Evolutionary conservation across 2,113 vertebrate genomes (phyloP).

Genomic region (Polyodon spathula): DNA sequence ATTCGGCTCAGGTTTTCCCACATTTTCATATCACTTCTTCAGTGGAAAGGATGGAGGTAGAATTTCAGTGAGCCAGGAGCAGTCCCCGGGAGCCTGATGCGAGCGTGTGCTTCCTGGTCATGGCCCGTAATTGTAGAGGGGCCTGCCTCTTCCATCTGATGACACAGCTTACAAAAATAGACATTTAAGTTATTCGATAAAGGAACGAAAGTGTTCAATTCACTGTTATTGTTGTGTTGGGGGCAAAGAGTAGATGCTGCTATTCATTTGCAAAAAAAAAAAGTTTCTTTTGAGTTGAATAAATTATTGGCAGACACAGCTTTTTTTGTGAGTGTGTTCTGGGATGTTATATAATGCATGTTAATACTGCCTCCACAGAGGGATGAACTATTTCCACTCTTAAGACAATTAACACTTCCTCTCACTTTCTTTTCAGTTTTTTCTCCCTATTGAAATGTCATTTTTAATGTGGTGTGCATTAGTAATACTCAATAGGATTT

Average conservation of each 20-base stretch:
- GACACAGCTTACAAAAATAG: slow-evolving; percentile 54
- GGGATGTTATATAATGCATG: too few species aligned
- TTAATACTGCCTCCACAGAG: slow-evolving; percentile 14
- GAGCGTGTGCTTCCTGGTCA: slow-evolving; percentile 42
- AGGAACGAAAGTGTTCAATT: slow-evolving; percentile 31
- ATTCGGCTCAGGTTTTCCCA: slow-evolving; percentile 42
- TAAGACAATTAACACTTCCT: slow-evolving; percentile 25
- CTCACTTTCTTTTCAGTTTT: slow-evolving; percentile 12
- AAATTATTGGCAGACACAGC: background rate
- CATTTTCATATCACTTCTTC: slow-evolving; percentile 47
- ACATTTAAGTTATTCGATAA: slow-evolving; percentile 52
- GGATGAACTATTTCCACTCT: slow-evolving; percentile 23
- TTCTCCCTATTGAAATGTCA: slow-evolving; percentile 22
- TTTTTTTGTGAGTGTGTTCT: background rate
- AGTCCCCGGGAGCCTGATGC: slow-evolving; percentile 37
- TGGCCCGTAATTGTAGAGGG: slow-evolving; percentile 50
- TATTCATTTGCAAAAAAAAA: slow-evolving; percentile 4
- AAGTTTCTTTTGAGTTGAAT: background rate
- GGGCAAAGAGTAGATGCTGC: slow-evolving; percentile 31
- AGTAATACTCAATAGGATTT: background rate
- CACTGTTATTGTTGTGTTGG: slow-evolving; percentile 40
- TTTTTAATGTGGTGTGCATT: slow-evolving; percentile 9
- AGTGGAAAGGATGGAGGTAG: slow-evolving; percentile 38
- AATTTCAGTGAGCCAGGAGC: slow-evolving; percentile 50
- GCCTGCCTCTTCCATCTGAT: slow-evolving; percentile 49